A percentile compares a stretch with the other conserved stretches of the same genome.
These are phyloP conservation scores for Pterocles burchelli DNA, from an alignment of 2,113 vertebrate genomes.

Conservation along the genomic window DNA sequence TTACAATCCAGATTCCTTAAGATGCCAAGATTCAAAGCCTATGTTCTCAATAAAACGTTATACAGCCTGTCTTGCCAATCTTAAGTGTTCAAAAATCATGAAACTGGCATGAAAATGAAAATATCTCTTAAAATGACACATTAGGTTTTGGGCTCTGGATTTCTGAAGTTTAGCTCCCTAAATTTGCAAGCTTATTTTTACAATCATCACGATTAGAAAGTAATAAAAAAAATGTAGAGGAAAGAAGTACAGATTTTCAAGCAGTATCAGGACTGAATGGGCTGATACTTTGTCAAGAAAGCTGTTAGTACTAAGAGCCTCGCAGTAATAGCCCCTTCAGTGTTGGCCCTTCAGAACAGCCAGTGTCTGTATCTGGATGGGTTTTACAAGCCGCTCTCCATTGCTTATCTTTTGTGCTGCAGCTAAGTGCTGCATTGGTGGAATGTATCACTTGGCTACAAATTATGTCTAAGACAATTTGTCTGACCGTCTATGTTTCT, in stretches of 20 bases:
- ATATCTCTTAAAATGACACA: not conserved
- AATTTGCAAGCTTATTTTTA: not conserved
- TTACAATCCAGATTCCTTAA: not conserved
- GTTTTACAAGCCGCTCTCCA: not conserved
- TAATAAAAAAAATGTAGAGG: not conserved
- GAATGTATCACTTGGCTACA: not conserved
- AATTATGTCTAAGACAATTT: not conserved
- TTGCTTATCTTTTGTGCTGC: not conserved
- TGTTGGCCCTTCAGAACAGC: not conserved
- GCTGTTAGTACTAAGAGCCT: not conserved
- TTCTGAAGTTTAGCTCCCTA: not conserved
- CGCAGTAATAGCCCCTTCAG: accelerated
- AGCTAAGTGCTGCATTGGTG: not conserved
- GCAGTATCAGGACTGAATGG: not conserved
- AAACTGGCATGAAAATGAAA: not conserved
- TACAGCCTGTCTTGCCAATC: not conserved
- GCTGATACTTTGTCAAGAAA: not conserved
- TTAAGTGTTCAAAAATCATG: not conserved
- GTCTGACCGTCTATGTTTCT: not conserved
- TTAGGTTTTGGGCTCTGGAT: not conserved
- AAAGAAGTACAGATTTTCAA: not conserved
- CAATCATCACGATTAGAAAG: not conserved
- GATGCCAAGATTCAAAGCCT: not conserved
- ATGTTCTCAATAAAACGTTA: not conserved
- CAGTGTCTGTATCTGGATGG: not conserved